Conservation (phyloP, 37 sponge, comb jelly and placozoan species). For the Spongilla lacustris region DNA sequence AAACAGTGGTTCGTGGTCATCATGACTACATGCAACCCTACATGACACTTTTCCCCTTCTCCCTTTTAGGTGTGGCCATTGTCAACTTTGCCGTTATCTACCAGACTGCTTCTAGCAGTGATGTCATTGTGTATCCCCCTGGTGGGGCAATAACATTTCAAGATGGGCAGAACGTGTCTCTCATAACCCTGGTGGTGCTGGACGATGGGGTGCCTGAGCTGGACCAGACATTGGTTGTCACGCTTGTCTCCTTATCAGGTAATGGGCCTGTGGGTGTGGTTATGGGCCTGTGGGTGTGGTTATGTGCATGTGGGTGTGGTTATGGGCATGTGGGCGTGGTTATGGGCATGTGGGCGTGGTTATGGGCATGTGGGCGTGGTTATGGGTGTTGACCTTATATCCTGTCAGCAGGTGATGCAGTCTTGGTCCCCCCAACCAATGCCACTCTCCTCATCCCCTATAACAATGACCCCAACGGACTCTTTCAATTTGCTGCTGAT, state of each 20-base stretch:
- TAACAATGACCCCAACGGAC: constrained; percentile 86
- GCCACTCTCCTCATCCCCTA: constrained; percentile 54
- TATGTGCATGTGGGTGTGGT: constrained; percentile 36
- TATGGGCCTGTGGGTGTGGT: no score
- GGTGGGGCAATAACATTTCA: constrained; percentile 22
- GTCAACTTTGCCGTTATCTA: constrained; percentile 51
- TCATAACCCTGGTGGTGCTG: constrained; percentile 45
- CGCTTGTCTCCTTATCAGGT: constrained; percentile 57
- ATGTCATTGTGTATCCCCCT: constrained; percentile 25
- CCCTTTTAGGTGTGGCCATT: constrained; percentile 34
- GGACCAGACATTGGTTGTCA: constrained; percentile 48
- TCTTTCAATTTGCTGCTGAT: constrained; percentile 65
- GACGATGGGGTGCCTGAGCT: constrained; percentile 80
- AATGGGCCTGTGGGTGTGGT: not conserved
- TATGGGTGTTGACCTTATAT: no score
- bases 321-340: not conserved
- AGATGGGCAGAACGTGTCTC: constrained; percentile 30
- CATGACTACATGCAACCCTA: not conserved
- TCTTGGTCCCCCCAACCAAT: constrained; percentile 25
- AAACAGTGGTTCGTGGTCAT: constrained; percentile 43
- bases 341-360: no score
- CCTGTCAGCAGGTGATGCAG: constrained; percentile 69
- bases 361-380: not conserved
- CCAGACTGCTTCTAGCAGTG: constrained; percentile 33
- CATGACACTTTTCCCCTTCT: not conserved